Evolutionary conservation across 2,888 invertebrate species (phyloP), one percentile per base, ranked within the genome.

Genomic region (Drosophila buzzatii): DNA sequence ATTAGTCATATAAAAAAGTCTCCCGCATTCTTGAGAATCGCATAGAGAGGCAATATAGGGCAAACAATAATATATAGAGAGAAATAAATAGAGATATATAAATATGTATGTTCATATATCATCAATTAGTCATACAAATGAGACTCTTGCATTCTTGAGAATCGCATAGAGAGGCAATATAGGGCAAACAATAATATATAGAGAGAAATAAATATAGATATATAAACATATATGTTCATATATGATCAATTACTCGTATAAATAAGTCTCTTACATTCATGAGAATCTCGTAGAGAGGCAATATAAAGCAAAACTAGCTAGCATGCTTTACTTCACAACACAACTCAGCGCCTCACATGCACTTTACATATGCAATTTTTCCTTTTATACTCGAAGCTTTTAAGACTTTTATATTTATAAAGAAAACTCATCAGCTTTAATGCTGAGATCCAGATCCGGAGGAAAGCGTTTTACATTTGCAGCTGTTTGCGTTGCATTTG

Each of bases 361-460:
- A 51, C 33, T 51, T 51, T 51, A 33, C 33, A 51, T 51, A 33
- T 33, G 31, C 1, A 49, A 31, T 33, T 18, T 33, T 31, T 12
- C 18, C 3, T 3, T 23, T 23, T 23, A 23, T n/a, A 2, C 12
- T n/a, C 12, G 14, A 33, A 51, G 51, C 51, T 51, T 8, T 33
- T 51, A 51, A 51, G 51, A 14, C 33, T 51, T 33, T 18, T 33
- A 51, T 51, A 35, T 53, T 23, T 41, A 33, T 53, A n/a, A 53
- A 52, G 44, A 33, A 27, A 41, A 52, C 23, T 23, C 8, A 37
- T 27, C 42, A 14, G 23, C n/a, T 12, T 51, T 44, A 27, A 20
- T n/a, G 12, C 44, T 37, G 2, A 47, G 53, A 16, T 33, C n/a
- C 16, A 45, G 45, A 45, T 23, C 31, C 23, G 45, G 14, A 16